These are phyloP conservation scores for Synanthedon vespiformis DNA, from an alignment of 2,888 invertebrate species.

Conservation along the genomic window DNA sequence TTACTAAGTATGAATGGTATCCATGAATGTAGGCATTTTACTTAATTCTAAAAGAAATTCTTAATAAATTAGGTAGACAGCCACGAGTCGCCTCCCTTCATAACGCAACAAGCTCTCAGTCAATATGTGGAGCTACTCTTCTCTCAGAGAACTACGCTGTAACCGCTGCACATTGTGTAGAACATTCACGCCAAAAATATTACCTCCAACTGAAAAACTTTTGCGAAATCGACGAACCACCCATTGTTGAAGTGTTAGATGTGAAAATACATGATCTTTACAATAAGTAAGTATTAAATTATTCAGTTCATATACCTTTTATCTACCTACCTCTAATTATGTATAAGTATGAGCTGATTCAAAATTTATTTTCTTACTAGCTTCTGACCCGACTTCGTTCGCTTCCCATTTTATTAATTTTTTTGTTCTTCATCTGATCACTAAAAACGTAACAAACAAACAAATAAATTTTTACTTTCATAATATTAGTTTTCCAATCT, in stretches of 20 bases:
- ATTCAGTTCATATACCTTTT: no score
- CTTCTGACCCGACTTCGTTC: no score
- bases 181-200: constrained; percentile 22
- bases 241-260: constrained; percentile 26
- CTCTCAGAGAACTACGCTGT: constrained; percentile 32
- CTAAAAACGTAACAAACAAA: no score
- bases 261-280: constrained; percentile 34
- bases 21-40: no score
- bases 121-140: constrained; percentile 48
- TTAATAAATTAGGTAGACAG: constrained; percentile 28
- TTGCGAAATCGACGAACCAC: constrained; percentile 20
- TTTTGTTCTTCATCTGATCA: no score
- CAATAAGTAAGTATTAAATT: constrained; percentile 28
- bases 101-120: constrained; percentile 27
- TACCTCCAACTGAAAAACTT: constrained; percentile 38
- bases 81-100: constrained; percentile 42
- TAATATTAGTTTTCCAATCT: no score
- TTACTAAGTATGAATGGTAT: no score
- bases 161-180: constrained; percentile 57
- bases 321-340: no score
- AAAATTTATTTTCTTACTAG: no score
- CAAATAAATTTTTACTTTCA: no score
- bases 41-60: neutral
- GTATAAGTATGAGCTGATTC: no score
- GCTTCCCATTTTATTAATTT: no score